Evolutionary conservation across 2,797 vertebrate genomes (phyloP).

Genomic region (Brachymystax lenok): DNA sequence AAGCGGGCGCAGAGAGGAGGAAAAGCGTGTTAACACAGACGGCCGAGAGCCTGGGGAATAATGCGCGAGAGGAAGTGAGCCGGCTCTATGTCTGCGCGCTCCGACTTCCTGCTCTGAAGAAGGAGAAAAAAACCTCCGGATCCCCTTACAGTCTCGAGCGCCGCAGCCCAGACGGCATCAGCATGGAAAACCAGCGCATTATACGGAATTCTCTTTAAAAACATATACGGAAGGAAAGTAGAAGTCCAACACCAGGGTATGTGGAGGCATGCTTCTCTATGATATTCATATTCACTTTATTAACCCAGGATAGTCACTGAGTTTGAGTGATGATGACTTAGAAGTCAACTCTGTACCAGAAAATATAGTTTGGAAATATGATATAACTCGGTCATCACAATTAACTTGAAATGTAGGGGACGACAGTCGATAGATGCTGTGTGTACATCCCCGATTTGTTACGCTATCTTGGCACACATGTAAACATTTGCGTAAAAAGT

Average conservation of each 20-base stretch:
- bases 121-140: slow-evolving; percentile 73
- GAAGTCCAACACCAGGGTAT: slow-evolving; percentile 80
- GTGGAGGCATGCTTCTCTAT: slow-evolving; percentile 58
- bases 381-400: slow-evolving; percentile 29
- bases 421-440: neutral
- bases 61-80: slow-evolving; percentile 99
- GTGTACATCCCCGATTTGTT: neutral
- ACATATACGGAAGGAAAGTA: slow-evolving; percentile 55
- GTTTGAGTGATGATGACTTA: slow-evolving; percentile 1
- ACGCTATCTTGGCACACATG: neutral
- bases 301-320: neutral
- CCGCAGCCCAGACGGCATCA: slow-evolving; percentile 81
- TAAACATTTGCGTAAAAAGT: neutral
- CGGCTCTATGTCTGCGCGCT: slow-evolving; percentile 96
- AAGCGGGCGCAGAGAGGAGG: slow-evolving; percentile 80
- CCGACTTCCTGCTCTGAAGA: slow-evolving; percentile 94
- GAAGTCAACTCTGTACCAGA: slow-evolving; percentile 7
- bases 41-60: slow-evolving; percentile 92
- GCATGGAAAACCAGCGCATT: slow-evolving; percentile 87
- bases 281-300: slow-evolving; percentile 22
- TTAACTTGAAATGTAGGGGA: slow-evolving; percentile 14
- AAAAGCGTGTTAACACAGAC: slow-evolving; percentile 95
- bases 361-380: slow-evolving; percentile 36
- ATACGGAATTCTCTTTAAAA: slow-evolving; percentile 81
- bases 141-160: slow-evolving; percentile 87